A percentile compares a stretch with the other conserved stretches of the same genome.
phyloP scores from a whole-genome alignment of 2,888 invertebrate genomes.

The Apodemia hepburni region DNA sequence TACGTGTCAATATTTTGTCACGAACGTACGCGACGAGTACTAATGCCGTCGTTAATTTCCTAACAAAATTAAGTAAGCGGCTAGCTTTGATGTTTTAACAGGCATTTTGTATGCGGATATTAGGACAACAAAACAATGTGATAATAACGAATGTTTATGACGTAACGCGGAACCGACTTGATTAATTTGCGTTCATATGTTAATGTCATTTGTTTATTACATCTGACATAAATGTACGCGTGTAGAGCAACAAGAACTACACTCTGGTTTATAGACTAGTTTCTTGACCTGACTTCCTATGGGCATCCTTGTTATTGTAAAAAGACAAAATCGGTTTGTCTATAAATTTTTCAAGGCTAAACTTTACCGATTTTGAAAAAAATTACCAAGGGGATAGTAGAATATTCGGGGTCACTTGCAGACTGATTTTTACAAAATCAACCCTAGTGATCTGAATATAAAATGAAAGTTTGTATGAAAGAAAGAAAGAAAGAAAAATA shows the following conservation, averaged over 20 bases:
- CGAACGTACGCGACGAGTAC: constrained; percentile 67
- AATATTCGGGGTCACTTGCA: no score
- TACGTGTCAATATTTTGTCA: constrained; percentile 78
- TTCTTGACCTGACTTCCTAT: background rate
- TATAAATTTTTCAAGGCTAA: no score
- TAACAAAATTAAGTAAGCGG: constrained; percentile 66
- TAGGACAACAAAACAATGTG: constrained; percentile 47
- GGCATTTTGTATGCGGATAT: constrained; percentile 38
- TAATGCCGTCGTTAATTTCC: constrained; percentile 74
- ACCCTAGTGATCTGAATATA: no score
- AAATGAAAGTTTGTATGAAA: no score
- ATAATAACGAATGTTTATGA: constrained; percentile 22
- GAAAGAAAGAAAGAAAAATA: no score
- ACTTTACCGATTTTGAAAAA: no score
- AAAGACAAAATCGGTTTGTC: no score
- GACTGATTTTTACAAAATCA: no score
- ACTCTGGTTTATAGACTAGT: background rate
- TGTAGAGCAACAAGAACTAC: background rate
- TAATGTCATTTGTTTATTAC: constrained; percentile 11
- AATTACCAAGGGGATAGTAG: no score
- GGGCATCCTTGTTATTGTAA: no score
- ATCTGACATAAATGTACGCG: background rate
- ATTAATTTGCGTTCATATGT: constrained; percentile 8
- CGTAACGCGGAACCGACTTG: constrained; percentile 14
- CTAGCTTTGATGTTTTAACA: constrained; percentile 62